Conservation (phyloP, 2,888 invertebrate genomes). For the Caenorhabditis sp. region DNA sequence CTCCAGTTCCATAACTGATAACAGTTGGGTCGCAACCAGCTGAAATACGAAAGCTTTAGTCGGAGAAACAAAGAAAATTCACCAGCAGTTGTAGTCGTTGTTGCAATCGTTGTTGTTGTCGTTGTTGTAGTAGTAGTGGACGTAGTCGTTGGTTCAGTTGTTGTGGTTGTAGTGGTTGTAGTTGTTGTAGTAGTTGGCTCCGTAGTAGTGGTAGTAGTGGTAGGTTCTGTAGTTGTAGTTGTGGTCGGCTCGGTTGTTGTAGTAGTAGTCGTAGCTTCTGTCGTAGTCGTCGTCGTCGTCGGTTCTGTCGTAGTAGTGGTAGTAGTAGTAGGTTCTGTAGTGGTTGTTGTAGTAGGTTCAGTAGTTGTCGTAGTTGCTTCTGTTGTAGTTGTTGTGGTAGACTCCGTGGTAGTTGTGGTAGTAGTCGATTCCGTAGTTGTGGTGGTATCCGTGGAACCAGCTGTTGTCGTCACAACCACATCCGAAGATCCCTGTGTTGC, state of each 20-base stretch:
- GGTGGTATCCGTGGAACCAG: conserved; percentile 23
- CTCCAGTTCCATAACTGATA: conserved; percentile 13
- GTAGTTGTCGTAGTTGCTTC: conserved; percentile 12
- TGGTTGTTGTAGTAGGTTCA: conserved; percentile 10
- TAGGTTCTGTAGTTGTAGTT: conserved; percentile 3
- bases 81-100: conserved; percentile 3
- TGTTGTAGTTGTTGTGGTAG: conserved; percentile 18
- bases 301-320: conserved; percentile 15
- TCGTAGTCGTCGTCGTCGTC: conserved; percentile 7
- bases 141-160: neutral
- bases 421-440: conserved; percentile 11
- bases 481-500: neutral
- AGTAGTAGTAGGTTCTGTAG: conserved; percentile 11
- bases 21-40: neutral
- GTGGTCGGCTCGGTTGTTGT: conserved; percentile 19
- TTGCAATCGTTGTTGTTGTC: neutral
- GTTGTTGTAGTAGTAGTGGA: conserved; percentile 8
- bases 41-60: neutral
- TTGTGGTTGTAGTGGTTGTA: neutral
- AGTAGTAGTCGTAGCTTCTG: conserved; percentile 16
- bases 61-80: neutral
- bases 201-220: conserved; percentile 24
- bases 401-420: neutral
- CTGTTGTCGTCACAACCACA: neutral
- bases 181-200: neutral